Conservation (phyloP, 2,113 vertebrate genomes). For the Catharus fuscescens region DNA sequence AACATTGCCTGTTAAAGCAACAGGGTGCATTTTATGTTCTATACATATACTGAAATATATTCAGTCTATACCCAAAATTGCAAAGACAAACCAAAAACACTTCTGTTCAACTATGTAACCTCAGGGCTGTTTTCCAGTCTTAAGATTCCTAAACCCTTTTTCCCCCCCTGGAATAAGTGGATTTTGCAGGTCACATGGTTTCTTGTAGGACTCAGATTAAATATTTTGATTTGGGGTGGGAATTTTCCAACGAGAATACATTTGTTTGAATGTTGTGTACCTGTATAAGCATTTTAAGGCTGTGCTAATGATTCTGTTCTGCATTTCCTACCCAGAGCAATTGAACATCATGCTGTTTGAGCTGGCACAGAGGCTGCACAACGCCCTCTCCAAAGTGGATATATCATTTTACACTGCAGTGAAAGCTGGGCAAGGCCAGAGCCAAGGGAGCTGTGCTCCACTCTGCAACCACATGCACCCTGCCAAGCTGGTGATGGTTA, state of each 20-base stretch:
- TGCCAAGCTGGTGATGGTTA: slow-evolving; percentile 75
- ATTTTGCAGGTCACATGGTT: background rate
- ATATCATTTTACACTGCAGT: slow-evolving; percentile 66
- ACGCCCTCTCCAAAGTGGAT: slow-evolving; percentile 76
- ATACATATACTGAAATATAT: background rate
- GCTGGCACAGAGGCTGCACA: slow-evolving; percentile 72
- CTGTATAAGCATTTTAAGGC: background rate
- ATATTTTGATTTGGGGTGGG: background rate
- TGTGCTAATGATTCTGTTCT: background rate
- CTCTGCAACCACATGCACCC: slow-evolving; percentile 73
- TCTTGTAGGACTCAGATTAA: background rate
- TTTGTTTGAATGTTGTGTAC: background rate
- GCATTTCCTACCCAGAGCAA: slow-evolving; percentile 68
- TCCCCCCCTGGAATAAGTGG: background rate
- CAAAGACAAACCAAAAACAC: background rate
- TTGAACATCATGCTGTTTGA: slow-evolving; percentile 78
- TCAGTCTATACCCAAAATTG: background rate
- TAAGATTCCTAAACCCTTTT: background rate
- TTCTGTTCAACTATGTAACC: background rate
- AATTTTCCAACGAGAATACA: background rate
- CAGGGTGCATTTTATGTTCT: background rate
- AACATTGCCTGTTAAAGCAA: background rate
- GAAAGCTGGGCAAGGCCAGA: slow-evolving; percentile 21
- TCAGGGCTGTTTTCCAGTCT: background rate
- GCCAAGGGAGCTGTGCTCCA: slow-evolving; percentile 16